Evolutionary conservation across 2,113 vertebrate genomes (phyloP), one percentile per base, ranked within the genome.

Genomic region (Oophaga pumilio): DNA sequence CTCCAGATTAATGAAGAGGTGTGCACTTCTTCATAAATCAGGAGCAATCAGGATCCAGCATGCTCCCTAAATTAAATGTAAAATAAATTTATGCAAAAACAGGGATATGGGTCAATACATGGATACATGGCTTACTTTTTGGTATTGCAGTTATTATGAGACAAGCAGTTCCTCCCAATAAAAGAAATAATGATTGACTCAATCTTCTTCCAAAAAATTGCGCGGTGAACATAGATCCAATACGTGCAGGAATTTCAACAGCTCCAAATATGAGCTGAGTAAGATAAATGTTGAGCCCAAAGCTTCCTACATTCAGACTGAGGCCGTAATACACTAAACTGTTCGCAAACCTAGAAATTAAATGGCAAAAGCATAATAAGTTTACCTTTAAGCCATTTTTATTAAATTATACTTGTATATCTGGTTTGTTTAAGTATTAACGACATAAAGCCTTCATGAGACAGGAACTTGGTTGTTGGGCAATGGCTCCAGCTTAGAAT

Each of bases 261-360:
- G 92, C 22, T 60, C 96, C 97, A 17, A 99, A 99, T 6, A 97
- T 92, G 6, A 98, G 93, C 90, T 99, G 97, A 0, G 97, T 98
- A 88, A 98, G 91, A 92, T 98, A 97, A 92, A 98, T 96, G 91
- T 98, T 92, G 91, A 97, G 85, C 24, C 97, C 97, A 24, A 99
- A 99, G 84, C 90, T 95, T 0, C 96, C 96, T 57, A 98, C 96
- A 0, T 96, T 97, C 82, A 98, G 90, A 82, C 96, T 93, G 85
- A 99, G 90, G 10, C 96, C 97, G 0, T 95, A 99, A 91, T 97
- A 99, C 26, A 95, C 92, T 87, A 99, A 78, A 86, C 95, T 96
- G 77, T 95, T 96, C 82, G 91, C 95, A 93, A 97, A 98, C 97
- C 97, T 97, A 74, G 52, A 64, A 91, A 28, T 17, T 17, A 18